Evolutionary conservation across 2,888 invertebrate genomes (phyloP).

Genomic region (Automeris io): DNA sequence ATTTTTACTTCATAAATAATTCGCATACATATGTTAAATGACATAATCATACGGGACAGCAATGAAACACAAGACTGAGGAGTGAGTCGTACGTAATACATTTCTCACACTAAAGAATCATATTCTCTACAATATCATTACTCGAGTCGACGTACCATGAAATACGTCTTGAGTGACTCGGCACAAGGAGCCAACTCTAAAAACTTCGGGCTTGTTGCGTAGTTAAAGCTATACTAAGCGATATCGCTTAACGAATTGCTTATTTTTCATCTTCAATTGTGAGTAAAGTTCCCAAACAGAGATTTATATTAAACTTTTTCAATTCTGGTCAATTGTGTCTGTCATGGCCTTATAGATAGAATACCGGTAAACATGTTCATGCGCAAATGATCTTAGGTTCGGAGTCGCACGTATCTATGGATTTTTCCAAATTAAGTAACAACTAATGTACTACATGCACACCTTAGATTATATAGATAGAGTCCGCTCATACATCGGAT

Average conservation of each 20-base stretch:
- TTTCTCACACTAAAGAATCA: constrained; percentile 69
- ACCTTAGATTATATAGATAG: too few relatives aligned
- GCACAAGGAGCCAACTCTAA: constrained; percentile 64
- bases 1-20: not conserved
- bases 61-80: constrained; percentile 7
- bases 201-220: constrained; percentile 21
- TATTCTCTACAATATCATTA: constrained; percentile 73
- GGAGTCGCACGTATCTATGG: too few relatives aligned
- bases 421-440: too few relatives aligned
- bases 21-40: not conserved
- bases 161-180: constrained; percentile 75
- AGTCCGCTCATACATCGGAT: too few relatives aligned
- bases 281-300: too few relatives aligned
- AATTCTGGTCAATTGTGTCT: too few relatives aligned
- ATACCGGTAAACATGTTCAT: too few relatives aligned
- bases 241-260: not conserved
- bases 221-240: constrained; percentile 20
- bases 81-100: constrained; percentile 53
- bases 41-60: not conserved
- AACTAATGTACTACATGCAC: too few relatives aligned
- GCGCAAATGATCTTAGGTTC: too few relatives aligned
- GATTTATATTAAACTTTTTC: too few relatives aligned
- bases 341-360: too few relatives aligned
- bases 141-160: constrained; percentile 73
- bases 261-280: too few relatives aligned